Evolutionary conservation across 2,888 invertebrate species (phyloP).

Genomic region (Salticus scenicus): DNA sequence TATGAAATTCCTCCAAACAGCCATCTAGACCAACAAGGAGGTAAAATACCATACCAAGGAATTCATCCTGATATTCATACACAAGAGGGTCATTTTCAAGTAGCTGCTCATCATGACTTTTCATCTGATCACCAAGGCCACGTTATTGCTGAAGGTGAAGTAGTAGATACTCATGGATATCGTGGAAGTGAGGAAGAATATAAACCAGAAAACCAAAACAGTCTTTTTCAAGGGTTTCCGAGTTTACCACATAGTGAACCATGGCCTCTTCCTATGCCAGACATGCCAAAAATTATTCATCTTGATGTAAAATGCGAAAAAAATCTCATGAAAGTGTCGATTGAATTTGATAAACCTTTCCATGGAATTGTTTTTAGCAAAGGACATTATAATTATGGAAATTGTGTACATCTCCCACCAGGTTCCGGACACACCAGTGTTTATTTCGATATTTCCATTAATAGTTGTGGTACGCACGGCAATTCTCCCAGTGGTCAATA

Average conservation of each 20-base stretch:
- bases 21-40: slow-evolving; percentile 30
- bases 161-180: slow-evolving; percentile 38
- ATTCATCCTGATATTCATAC: slow-evolving; percentile 31
- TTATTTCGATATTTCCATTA: slow-evolving; percentile 92
- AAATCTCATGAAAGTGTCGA: slow-evolving; percentile 92
- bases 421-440: slow-evolving; percentile 89
- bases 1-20: slow-evolving; percentile 48
- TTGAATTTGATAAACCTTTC: slow-evolving; percentile 95
- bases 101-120: slow-evolving; percentile 33
- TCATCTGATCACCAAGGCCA: slow-evolving; percentile 30
- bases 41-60: slow-evolving; percentile 16
- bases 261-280: slow-evolving; percentile 89
- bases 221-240: slow-evolving; percentile 70
- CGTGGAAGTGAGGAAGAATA: slow-evolving; percentile 50
- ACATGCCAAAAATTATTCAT: slow-evolving; percentile 94
- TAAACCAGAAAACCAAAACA: slow-evolving; percentile 60
- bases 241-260: slow-evolving; percentile 81
- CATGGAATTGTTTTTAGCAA: slow-evolving; percentile 97
- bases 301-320: slow-evolving; percentile 96
- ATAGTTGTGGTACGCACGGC: slow-evolving; percentile 93
- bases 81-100: slow-evolving; percentile 38
- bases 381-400: slow-evolving; percentile 91
- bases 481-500: slow-evolving; percentile 92
- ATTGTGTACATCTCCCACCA: slow-evolving; percentile 92
- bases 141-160: slow-evolving; percentile 27